These are phyloP conservation scores for Psittacula derbiana DNA, from an alignment of 2,797 vertebrate genomes.

Conservation along the genomic window DNA sequence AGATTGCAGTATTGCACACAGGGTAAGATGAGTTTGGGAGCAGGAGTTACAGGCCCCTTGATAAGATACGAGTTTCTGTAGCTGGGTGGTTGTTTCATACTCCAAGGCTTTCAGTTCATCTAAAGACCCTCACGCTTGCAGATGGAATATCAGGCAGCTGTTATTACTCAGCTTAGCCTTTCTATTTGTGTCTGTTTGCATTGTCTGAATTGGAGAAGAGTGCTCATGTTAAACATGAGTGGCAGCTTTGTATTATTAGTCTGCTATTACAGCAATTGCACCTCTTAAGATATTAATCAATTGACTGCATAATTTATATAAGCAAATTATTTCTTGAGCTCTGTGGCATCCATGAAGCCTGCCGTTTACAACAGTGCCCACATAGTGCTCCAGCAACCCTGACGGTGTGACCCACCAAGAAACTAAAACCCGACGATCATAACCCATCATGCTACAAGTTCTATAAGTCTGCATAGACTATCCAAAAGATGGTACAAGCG, in stretches of 20 bases:
- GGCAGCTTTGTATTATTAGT: background rate
- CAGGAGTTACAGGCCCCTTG: background rate
- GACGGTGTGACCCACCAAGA: background rate
- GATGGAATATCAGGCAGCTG: background rate
- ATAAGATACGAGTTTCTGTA: background rate
- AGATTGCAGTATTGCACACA: background rate
- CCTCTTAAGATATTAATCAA: background rate
- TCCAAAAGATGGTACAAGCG: rapidly evolving
- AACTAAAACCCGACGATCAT: background rate
- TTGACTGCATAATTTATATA: background rate
- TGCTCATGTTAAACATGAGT: background rate
- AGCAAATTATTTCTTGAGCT: background rate
- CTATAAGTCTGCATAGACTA: background rate
- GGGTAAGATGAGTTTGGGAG: background rate
- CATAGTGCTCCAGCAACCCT: background rate
- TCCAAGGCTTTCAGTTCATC: background rate
- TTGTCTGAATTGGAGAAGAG: background rate
- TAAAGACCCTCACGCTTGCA: background rate
- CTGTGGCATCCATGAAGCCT: background rate
- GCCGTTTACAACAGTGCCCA: background rate
- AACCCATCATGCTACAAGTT: background rate
- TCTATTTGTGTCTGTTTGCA: background rate
- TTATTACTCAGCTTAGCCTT: background rate
- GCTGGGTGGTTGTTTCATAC: background rate
- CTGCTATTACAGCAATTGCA: background rate